Evolutionary conservation across 2,797 vertebrate species (phyloP).

Genomic region (Geotrypetes seraphini): DNA sequence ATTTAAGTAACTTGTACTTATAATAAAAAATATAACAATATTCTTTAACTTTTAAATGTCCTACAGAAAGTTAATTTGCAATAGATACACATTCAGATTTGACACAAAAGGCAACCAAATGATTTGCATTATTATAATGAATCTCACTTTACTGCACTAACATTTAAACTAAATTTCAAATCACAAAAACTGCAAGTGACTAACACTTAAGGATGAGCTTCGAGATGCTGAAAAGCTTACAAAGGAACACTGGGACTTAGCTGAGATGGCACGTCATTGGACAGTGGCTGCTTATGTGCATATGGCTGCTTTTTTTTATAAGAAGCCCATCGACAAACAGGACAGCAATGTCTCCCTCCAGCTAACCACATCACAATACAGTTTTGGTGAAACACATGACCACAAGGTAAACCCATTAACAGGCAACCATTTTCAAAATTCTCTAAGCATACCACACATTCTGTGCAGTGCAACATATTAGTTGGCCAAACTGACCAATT

Average conservation of each 20-base stretch:
- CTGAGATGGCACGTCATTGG: slow-evolving; percentile 38
- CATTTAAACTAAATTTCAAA: slow-evolving; percentile 65
- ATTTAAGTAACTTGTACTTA: slow-evolving; percentile 33
- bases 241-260: slow-evolving; percentile 28
- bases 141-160: slow-evolving; percentile 58
- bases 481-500: slow-evolving; percentile 78
- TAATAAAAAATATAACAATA: slow-evolving; percentile 10
- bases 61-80: slow-evolving; percentile 33
- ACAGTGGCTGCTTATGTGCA: slow-evolving; percentile 36
- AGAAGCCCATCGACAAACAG: slow-evolving; percentile 89
- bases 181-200: slow-evolving; percentile 58
- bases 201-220: slow-evolving; percentile 70
- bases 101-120: slow-evolving; percentile 60
- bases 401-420: slow-evolving; percentile 85
- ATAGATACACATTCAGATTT: slow-evolving; percentile 44
- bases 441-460: slow-evolving; percentile 94
- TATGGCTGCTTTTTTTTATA: slow-evolving; percentile 81
- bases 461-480: slow-evolving; percentile 74
- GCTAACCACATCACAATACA: slow-evolving; percentile 90
- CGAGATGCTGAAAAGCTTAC: slow-evolving; percentile 54
- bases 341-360: slow-evolving; percentile 84
- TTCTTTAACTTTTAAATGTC: slow-evolving; percentile 34
- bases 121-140: slow-evolving; percentile 50
- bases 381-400: slow-evolving; percentile 92
- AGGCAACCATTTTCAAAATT: slow-evolving; percentile 75